Evolutionary conservation across 2,113 vertebrate genomes (phyloP).

Genomic region (Ceyx margarethae): DNA sequence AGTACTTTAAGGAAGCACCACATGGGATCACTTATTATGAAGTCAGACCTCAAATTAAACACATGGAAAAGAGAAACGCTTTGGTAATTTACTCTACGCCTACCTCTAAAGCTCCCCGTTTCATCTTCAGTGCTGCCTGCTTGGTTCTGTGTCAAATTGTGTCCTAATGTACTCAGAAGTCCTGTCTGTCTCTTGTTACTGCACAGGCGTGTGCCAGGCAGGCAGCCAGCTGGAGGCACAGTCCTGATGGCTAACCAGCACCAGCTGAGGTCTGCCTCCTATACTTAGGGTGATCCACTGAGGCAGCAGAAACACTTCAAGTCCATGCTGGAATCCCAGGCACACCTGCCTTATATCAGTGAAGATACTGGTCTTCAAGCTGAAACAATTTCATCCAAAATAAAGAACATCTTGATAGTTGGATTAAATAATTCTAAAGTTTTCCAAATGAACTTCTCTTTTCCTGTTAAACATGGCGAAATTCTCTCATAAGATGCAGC

Average conservation of each 20-base stretch:
- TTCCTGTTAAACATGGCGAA: neutral
- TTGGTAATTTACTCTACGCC: constrained; percentile 59
- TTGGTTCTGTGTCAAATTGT: neutral
- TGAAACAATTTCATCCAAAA: neutral
- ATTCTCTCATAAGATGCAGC: neutral
- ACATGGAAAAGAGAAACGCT: constrained; percentile 44
- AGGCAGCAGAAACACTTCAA: neutral
- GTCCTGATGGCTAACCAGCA: constrained; percentile 6
- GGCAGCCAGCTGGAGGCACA: constrained; percentile 24
- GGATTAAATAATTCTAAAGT: neutral
- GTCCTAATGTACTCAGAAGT: neutral
- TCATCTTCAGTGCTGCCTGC: constrained; percentile 28
- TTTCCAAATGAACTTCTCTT: neutral
- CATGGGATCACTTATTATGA: constrained; percentile 56
- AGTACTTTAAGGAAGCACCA: constrained; percentile 31
- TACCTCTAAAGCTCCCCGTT: constrained; percentile 42
- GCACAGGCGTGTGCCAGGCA: constrained; percentile 59
- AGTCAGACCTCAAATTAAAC: constrained; percentile 55
- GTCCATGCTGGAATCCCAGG: neutral
- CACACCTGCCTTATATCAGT: neutral
- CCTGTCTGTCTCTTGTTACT: constrained; percentile 59
- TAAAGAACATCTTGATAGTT: neutral
- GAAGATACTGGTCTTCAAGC: neutral
- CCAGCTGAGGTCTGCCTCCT: constrained; percentile 31
- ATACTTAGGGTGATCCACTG: neutral